Percentiles rank a stretch among this genome's conserved stretches.
These are phyloP conservation scores for Yasuhikotakia modesta DNA, from an alignment of 2,797 vertebrate species.

Conservation along the genomic window DNA sequence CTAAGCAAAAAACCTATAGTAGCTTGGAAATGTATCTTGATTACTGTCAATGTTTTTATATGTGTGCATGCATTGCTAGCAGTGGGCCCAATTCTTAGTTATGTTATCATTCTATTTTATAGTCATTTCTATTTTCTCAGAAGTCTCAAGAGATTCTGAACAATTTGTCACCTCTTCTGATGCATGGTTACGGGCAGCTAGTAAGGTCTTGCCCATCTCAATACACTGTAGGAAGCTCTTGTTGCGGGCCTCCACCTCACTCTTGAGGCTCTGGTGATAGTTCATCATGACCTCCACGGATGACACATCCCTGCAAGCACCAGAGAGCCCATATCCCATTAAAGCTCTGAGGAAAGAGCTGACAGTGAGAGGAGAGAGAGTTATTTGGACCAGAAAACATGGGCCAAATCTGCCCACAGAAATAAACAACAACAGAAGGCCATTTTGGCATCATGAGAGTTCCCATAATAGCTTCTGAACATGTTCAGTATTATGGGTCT, in stretches of 20 bases:
- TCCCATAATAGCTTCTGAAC: not conserved
- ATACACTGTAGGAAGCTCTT: conserved; percentile 83
- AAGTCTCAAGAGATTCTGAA: not conserved
- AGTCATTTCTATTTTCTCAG: not conserved
- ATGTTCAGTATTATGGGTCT: not conserved
- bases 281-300: conserved; percentile 94
- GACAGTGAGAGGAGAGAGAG: conserved; percentile 46
- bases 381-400: conserved; percentile 32
- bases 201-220: conserved; percentile 88
- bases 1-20: too few relatives aligned
- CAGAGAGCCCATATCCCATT: conserved; percentile 56
- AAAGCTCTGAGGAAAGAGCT: conserved; percentile 51
- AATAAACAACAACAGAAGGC: conserved; percentile 7
- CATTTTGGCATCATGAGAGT: conserved; percentile 11
- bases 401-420: conserved; percentile 29
- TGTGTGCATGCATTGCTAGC: not conserved
- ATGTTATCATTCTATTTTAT: too few relatives aligned
- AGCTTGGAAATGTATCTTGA: too few relatives aligned
- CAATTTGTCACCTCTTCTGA: conserved; percentile 82
- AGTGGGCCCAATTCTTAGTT: not conserved
- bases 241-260: conserved; percentile 85
- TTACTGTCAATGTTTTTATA: not conserved
- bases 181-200: conserved; percentile 85
- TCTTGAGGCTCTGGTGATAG: conserved; percentile 92
- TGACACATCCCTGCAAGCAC: conserved; percentile 85